phyloP scores from a whole-genome alignment of 64 coral and sea anemone species.

The Stylophora pistillata region DNA sequence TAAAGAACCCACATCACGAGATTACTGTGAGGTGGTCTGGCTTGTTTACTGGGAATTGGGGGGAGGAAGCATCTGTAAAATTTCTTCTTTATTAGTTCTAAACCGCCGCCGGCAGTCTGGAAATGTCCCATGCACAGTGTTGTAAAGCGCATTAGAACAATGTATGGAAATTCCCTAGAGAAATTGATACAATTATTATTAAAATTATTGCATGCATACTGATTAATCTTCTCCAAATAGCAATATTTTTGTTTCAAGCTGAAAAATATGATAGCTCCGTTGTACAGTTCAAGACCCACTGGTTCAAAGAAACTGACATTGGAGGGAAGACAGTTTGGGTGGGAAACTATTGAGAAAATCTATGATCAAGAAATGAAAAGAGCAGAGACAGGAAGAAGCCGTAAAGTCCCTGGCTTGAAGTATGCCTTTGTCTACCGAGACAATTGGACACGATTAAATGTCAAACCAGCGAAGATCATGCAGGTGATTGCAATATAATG shows the following conservation, averaged over 20 bases:
- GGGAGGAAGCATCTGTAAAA: too few species aligned
- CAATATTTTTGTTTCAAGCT: constrained; percentile 1
- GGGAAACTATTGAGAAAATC: constrained; percentile 4
- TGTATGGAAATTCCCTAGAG: too few species aligned
- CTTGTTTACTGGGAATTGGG: too few species aligned
- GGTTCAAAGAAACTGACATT: constrained; percentile 22
- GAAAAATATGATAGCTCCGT: constrained; percentile 22
- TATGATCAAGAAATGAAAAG: not conserved
- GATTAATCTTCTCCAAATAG: too few species aligned
- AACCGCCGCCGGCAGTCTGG: too few species aligned
- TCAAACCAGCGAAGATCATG: constrained; percentile 15
- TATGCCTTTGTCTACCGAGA: not conserved
- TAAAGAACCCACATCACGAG: too few species aligned
- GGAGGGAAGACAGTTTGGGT: not conserved
- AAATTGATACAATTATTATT: too few species aligned
- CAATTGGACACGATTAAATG: not conserved
- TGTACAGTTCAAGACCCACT: constrained; percentile 7
- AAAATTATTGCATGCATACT: too few species aligned
- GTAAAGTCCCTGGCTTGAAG: not conserved
- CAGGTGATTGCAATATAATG: not conserved
- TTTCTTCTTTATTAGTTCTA: too few species aligned
- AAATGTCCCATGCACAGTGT: too few species aligned
- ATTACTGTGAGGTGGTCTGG: too few species aligned
- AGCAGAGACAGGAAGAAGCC: not conserved
- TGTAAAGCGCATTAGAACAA: too few species aligned